Evolutionary conservation across 1,140 invertebrate genomes (phyloP), one percentile per base, ranked within the genome.

Genomic region (Drosophila paulistorum): DNA sequence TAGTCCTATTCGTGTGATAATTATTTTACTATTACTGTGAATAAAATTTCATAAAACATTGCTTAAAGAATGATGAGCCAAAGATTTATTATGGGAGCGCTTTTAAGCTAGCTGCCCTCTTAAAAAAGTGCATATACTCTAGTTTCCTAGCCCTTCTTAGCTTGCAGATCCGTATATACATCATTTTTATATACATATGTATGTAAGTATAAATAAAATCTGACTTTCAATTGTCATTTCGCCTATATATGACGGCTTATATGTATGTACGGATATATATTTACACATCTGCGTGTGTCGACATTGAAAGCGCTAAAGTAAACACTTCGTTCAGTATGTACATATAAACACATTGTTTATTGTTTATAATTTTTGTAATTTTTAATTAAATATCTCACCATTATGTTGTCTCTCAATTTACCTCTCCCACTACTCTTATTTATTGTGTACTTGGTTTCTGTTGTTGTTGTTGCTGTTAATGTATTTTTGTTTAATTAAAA

Each of bases 301-400:
- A 67, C 64, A 59, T 72, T 58, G 54, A 74, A 69, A 77, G 74
- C 65, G 54, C 63, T 68, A 85, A 87, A 79, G 82, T 79, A 87
- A 87, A 86, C 83, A 87, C 41, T 69, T 62, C 61, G 59, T 77
- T 74, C 77, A 84, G 54, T 11, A 69, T 63, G 42, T 37, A 58
- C 41, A 33, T 63, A 60, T 60, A 30, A 30, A 71, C 68, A 65
- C 68, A 64, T 64, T 68, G 68, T 73, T 73, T 72, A 81, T 82
- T 86, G 84, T 83, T 86, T 87, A 82, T 87, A 86, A 82, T 82
- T 86, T 86, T 86, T 86, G 74, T 87, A 87, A 83, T 87, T 83
- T 51, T 86, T 83, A 83, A 86, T 86, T 87, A 87, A 86, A 86
- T 87, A 87, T 79, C 76, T 71, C 74, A 60, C 61, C 81, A 63